phyloP scores from a whole-genome alignment of 2,888 invertebrate species.

The Phengaris arion region DNA sequence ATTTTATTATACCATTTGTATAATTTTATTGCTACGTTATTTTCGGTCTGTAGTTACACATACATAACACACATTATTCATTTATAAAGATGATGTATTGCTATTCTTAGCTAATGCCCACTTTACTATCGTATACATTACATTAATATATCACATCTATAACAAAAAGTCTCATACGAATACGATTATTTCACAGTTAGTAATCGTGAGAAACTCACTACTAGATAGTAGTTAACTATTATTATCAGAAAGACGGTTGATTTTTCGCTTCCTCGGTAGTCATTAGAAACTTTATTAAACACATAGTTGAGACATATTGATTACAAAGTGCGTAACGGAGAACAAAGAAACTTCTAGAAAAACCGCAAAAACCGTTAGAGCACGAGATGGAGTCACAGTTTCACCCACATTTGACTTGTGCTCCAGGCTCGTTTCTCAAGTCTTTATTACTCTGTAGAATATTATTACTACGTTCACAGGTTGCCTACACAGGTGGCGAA shows the following conservation, averaged over 20 bases:
- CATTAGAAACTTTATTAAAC: slow-evolving; percentile 19
- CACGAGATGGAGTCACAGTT: background rate
- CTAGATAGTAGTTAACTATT: slow-evolving; percentile 1
- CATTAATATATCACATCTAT: slow-evolving; percentile 6
- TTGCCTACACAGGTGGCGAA: no score
- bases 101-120: background rate
- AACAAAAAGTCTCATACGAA: slow-evolving; percentile 14
- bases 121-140: background rate
- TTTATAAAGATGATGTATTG: background rate
- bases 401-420: background rate
- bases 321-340: slow-evolving; percentile 4
- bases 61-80: background rate
- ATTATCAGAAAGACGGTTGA: background rate
- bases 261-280: slow-evolving; percentile 13
- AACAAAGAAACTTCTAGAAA: background rate
- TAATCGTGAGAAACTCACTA: slow-evolving; percentile 3
- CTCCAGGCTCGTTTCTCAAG: background rate
- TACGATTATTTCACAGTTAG: slow-evolving; percentile 10
- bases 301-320: slow-evolving; percentile 12
- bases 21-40: background rate
- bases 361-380: background rate
- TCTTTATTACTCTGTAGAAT: background rate
- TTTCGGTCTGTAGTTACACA: background rate
- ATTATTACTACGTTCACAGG: no score
- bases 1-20: no score